phyloP scores from a whole-genome alignment of 2,797 vertebrate species.

The Coregonus suidteri region DNA sequence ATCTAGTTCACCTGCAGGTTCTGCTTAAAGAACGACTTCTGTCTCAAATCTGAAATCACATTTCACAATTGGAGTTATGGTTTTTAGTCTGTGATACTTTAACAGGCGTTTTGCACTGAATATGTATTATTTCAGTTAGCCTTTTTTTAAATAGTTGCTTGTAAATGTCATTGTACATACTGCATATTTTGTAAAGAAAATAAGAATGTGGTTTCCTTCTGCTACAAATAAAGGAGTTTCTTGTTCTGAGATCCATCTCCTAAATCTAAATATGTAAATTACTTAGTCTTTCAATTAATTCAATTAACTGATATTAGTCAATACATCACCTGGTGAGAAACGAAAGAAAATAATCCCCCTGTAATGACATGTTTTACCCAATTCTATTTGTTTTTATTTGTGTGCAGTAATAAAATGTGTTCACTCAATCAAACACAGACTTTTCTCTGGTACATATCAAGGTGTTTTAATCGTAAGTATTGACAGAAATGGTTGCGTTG shows the following conservation, averaged over 20 bases:
- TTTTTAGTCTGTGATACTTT: conserved; percentile 52
- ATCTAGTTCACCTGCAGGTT: conserved; percentile 51
- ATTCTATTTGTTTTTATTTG: conserved; percentile 58
- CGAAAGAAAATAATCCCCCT: too few relatives aligned
- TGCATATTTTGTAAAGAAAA: conserved; percentile 71
- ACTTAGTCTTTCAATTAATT: conserved; percentile 35
- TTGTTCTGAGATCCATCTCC: conserved; percentile 37
- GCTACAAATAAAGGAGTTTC: conserved; percentile 47
- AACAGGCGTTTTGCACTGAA: conserved; percentile 72
- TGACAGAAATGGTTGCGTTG: too few relatives aligned
- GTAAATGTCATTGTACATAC: conserved; percentile 74
- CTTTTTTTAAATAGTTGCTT: conserved; percentile 55
- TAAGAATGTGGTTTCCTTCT: conserved; percentile 48
- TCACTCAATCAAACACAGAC: conserved; percentile 25
- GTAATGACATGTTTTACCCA: conserved; percentile 33
- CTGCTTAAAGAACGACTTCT: conserved; percentile 26
- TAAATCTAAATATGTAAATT: conserved; percentile 54
- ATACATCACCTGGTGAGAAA: conserved; percentile 14
- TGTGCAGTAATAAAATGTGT: conserved; percentile 68
- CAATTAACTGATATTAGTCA: conserved; percentile 34
- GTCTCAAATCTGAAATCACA: conserved; percentile 29
- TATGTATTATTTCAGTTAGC: conserved; percentile 44
- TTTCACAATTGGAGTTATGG: conserved; percentile 48
- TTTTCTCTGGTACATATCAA: not conserved
- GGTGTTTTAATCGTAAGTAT: not conserved